These are phyloP conservation scores for Threskiornis aethiopicus DNA, from an alignment of 2,797 vertebrate genomes.

Conservation along the genomic window DNA sequence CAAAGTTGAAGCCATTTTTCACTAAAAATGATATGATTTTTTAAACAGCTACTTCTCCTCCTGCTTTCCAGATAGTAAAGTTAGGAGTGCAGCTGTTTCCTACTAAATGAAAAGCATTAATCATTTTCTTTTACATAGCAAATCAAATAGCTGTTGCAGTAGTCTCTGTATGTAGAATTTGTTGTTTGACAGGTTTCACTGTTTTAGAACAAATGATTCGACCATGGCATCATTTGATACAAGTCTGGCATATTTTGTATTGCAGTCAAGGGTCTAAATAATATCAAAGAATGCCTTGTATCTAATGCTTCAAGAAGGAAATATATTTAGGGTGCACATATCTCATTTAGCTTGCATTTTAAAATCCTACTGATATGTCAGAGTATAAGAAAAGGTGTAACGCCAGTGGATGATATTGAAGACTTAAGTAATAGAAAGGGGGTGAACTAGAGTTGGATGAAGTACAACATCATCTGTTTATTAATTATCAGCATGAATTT, in stretches of 20 bases:
- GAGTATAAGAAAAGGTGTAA: not conserved
- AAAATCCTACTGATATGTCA: not conserved
- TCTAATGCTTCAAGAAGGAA: not conserved
- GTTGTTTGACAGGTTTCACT: not conserved
- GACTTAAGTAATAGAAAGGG: not conserved
- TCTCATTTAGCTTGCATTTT: not conserved
- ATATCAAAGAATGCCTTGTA: not conserved
- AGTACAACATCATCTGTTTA: not conserved
- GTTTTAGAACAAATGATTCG: not conserved
- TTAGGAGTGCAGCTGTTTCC: slow-evolving; percentile 3
- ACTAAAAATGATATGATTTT: not conserved
- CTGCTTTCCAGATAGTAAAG: not conserved
- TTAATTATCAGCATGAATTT: not conserved
- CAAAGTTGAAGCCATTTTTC: not conserved
- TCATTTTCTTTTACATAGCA: not conserved
- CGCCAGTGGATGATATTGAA: not conserved
- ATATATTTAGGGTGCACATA: not conserved
- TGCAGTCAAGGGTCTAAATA: not conserved
- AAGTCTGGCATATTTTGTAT: not conserved
- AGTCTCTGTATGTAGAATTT: not conserved
- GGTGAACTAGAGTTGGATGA: not conserved
- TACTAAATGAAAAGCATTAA: not conserved
- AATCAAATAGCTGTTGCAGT: not conserved
- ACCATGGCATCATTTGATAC: not conserved
- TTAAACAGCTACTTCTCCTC: not conserved